These are phyloP conservation scores for Siniperca chuatsi DNA, from an alignment of 2,113 vertebrate genomes.

Conservation along the genomic window DNA sequence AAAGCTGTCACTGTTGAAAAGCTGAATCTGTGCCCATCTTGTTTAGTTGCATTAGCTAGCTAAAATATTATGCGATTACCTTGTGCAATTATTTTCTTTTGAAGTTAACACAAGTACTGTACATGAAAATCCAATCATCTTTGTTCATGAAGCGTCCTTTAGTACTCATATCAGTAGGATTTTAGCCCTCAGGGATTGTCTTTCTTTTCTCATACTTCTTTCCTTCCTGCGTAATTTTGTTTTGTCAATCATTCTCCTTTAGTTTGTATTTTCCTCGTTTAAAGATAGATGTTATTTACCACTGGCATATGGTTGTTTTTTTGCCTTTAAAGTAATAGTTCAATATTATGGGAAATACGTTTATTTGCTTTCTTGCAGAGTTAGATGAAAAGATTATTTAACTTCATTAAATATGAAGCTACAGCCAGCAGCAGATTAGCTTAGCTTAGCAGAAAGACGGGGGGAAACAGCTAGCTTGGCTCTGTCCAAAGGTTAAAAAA, in stretches of 20 bases:
- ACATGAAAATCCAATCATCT: slow-evolving; percentile 50
- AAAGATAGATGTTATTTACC: slow-evolving; percentile 40
- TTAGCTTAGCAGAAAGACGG: slow-evolving; percentile 28
- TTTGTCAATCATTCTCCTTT: slow-evolving; percentile 10
- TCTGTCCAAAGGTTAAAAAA: neutral
- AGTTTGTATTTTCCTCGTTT: slow-evolving; percentile 32
- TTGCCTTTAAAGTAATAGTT: slow-evolving; percentile 26
- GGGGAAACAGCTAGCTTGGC: neutral
- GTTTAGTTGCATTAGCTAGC: slow-evolving; percentile 48
- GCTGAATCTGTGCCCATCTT: slow-evolving; percentile 40
- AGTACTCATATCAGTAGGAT: slow-evolving; percentile 61
- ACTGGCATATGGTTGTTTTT: slow-evolving; percentile 18
- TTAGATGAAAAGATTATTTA: neutral
- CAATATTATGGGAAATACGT: neutral
- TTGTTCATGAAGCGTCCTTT: slow-evolving; percentile 42
- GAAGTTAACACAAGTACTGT: slow-evolving; percentile 61
- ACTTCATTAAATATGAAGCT: neutral
- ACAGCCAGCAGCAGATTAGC: neutral
- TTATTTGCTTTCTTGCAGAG: slow-evolving; percentile 2
- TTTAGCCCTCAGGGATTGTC: slow-evolving; percentile 82
- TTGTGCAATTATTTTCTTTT: slow-evolving; percentile 56
- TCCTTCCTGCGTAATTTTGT: slow-evolving; percentile 12
- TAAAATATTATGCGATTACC: slow-evolving; percentile 27
- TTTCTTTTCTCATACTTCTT: slow-evolving; percentile 47
- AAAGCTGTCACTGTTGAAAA: slow-evolving; percentile 44